Percentiles rank a stretch among this genome's conserved stretches.
Evolutionary conservation across 1,140 invertebrate genomes (phyloP).

Genomic region (Lerema accius): DNA sequence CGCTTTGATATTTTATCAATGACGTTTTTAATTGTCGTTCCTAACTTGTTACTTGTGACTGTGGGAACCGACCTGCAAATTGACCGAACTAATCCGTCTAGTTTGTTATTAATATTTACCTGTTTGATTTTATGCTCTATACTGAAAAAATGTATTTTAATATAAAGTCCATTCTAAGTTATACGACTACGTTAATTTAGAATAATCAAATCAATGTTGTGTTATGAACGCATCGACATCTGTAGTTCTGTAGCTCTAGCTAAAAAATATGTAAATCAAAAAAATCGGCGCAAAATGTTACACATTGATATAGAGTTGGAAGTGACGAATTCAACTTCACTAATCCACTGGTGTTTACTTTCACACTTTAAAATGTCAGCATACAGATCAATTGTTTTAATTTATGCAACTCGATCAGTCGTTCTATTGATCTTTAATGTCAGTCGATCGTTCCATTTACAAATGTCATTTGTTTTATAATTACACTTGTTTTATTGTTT

Average conservation of each 20-base stretch:
- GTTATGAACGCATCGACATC: too few relatives aligned
- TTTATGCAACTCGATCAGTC: not conserved
- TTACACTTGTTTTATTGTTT: not conserved
- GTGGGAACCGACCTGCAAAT: conserved; percentile 36
- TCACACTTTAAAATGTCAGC: not conserved
- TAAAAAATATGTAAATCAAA: too few relatives aligned
- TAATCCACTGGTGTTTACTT: not conserved
- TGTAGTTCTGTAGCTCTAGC: too few relatives aligned
- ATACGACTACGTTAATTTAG: too few relatives aligned
- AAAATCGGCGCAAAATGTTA: too few relatives aligned
- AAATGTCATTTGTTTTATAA: not conserved
- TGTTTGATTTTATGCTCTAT: not conserved
- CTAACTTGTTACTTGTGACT: conserved; percentile 22
- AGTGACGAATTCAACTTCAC: too few relatives aligned
- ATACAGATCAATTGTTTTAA: not conserved
- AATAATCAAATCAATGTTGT: too few relatives aligned
- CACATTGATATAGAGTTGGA: not conserved
- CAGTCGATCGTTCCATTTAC: not conserved
- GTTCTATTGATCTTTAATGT: not conserved
- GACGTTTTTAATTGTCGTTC: conserved; percentile 43
- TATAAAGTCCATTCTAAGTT: too few relatives aligned
- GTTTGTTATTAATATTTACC: conserved; percentile 2
- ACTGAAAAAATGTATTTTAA: too few relatives aligned
- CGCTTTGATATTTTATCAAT: conserved; percentile 57
- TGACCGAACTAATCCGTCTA: conserved; percentile 7